Evolutionary conservation across 1,140 invertebrate genomes (phyloP).

Genomic region (Drosophila subpulchrella): DNA sequence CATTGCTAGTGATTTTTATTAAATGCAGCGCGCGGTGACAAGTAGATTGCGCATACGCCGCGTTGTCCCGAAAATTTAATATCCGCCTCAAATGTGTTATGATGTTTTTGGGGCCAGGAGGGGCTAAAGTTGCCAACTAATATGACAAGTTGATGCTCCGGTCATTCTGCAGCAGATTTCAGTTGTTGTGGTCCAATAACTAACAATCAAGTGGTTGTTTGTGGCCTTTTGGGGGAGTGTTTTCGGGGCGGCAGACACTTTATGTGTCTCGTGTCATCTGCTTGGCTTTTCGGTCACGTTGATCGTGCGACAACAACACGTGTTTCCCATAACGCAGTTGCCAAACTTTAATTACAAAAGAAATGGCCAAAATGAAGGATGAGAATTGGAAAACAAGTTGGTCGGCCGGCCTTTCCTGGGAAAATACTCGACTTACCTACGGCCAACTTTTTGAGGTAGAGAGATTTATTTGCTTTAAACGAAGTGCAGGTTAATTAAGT

Average conservation of each 20-base stretch:
- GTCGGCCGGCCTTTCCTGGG: neutral
- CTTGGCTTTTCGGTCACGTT: slow-evolving; percentile 67
- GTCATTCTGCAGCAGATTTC: slow-evolving; percentile 37
- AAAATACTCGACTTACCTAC: slow-evolving; percentile 20
- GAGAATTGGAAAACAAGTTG: slow-evolving; percentile 22
- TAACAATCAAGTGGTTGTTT: slow-evolving; percentile 58
- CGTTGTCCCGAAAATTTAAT: slow-evolving; percentile 67
- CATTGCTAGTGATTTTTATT: slow-evolving; percentile 79
- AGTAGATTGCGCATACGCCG: slow-evolving; percentile 77
- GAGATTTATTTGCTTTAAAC: slow-evolving; percentile 23
- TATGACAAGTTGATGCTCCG: slow-evolving; percentile 74
- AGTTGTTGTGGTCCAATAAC: slow-evolving; percentile 57
- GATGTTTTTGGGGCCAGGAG: slow-evolving; percentile 10
- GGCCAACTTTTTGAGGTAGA: slow-evolving; percentile 30
- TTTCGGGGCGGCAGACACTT: slow-evolving; percentile 49
- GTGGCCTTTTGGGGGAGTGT: slow-evolving; percentile 2
- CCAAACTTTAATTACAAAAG: slow-evolving; percentile 72
- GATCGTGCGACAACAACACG: slow-evolving; percentile 69
- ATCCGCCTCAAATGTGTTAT: slow-evolving; percentile 44
- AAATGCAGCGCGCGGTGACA: slow-evolving; percentile 73
- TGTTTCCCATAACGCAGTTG: slow-evolving; percentile 50
- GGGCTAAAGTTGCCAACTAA: slow-evolving; percentile 59
- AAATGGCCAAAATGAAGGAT: slow-evolving; percentile 28
- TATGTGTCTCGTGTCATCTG: slow-evolving; percentile 69
- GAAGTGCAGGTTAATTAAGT: slow-evolving; percentile 16